These are phyloP conservation scores for Tyto alba DNA, from an alignment of 2,113 vertebrate genomes.

Conservation along the genomic window DNA sequence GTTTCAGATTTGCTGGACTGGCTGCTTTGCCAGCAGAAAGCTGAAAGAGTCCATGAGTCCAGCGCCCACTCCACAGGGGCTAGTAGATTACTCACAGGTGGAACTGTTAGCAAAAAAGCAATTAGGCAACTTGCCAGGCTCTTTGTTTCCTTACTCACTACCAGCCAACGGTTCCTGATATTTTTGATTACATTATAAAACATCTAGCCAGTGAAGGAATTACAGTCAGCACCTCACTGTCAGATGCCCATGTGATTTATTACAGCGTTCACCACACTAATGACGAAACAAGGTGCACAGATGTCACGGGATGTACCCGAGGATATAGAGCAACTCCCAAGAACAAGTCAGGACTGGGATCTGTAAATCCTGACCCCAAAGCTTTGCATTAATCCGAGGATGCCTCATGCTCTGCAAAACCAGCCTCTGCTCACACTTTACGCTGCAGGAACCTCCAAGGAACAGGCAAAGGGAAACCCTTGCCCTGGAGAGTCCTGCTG, in stretches of 20 bases:
- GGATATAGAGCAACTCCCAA: not conserved
- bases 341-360: not conserved
- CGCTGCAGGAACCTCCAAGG: accelerated
- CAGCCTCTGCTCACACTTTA: not conserved
- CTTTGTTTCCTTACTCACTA: not conserved
- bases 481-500: not conserved
- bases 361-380: not conserved
- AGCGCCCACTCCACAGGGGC: accelerated
- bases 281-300: not conserved
- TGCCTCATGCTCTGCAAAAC: not conserved
- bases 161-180: not conserved
- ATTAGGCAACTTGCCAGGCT: not conserved
- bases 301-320: not conserved
- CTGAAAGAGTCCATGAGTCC: not conserved
- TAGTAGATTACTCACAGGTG: not conserved
- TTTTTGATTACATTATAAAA: not conserved
- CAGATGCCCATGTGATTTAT: not conserved
- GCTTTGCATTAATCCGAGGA: accelerated
- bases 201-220: not conserved
- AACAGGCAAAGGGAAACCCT: not conserved
- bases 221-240: not conserved
- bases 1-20: not conserved
- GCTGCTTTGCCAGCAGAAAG: not conserved
- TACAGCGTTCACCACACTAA: accelerated
- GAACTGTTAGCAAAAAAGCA: not conserved